Base-by-base conservation (phyloP, 2,797 vertebrate species). In the Gambelia wislizenii region DNA sequence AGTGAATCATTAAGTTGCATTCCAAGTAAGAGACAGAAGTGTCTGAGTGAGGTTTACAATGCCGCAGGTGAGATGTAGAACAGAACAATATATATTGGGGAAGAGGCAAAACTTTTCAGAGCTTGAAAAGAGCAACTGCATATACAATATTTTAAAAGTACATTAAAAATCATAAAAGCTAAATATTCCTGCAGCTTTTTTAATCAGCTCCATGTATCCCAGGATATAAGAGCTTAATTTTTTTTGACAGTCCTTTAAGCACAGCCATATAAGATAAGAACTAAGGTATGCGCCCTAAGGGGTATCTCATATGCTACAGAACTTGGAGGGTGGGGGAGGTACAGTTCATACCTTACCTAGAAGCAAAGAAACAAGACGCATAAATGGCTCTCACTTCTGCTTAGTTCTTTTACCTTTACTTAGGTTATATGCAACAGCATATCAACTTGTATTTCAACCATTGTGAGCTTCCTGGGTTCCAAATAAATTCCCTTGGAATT, bases 51-150 rank as follows among this genome's bases (percentile, higher is more conserved):
- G 89, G 75, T 86, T 93, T 82, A 5, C 0, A 64, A 83, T 89
- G 93, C 94, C 95, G 93, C 92, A 90, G 93, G 91, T 96, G 94
- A 95, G 90, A 87, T 94, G 87, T 91, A 87, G 16, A 14, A 91
- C 93, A 96, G 91, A 86, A 89, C 93, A 93, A 89, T 30, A 84
- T 2, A 85, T 87, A 92, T 90, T 83, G 89, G 85, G 93, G 4
- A 64, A 16, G 91, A 91, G 87, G 83, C 84, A 56, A 86, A 89
- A 91, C 92, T 90, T 91, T 94, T 89, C 89, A 91, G 76, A 88
- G 90, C 54, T 90, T 90, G 91, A 93, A 92, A 90, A 92, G 86
- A 90, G 76, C 39, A 61, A 85, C 10, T 74, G 84, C 36, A 54
- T 67, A 52, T 56, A 81, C 64, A 80, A 7, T 74, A 52, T 69